These are phyloP conservation scores for Myanophis thanlyinensis DNA, from an alignment of 2,113 vertebrate species.

Conservation along the genomic window DNA sequence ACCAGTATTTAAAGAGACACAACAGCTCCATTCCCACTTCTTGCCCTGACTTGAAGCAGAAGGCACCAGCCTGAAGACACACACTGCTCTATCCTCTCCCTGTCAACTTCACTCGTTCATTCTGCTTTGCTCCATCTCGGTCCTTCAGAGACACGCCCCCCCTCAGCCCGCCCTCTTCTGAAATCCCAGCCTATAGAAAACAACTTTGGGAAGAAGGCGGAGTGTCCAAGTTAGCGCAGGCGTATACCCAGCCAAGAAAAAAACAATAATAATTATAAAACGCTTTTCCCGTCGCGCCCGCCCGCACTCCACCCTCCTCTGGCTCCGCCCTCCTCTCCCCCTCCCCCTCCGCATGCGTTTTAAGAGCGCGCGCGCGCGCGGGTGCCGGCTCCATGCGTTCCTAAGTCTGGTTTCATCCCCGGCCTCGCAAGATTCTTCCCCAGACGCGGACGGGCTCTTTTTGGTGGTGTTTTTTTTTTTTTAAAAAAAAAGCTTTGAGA, in stretches of 20 bases:
- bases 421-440: neutral
- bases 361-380: neutral
- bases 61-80: no score
- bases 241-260: neutral
- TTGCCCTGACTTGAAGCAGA: no score
- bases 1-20: no score
- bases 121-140: neutral
- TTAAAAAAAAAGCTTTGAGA: neutral
- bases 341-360: neutral
- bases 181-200: neutral
- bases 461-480: no score
- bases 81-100: neutral
- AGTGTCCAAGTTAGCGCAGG: neutral
- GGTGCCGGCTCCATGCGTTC: neutral
- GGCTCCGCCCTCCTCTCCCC: neutral
- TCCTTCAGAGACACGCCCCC: neutral
- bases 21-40: no score
- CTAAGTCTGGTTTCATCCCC: no score
- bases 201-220: neutral
- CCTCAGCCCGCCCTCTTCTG: no score
- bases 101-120: neutral
- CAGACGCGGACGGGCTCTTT: neutral
- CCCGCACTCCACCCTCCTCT: neutral
- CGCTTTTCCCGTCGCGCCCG: neutral
- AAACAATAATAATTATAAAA: neutral